Conservation (phyloP, 2,113 vertebrate genomes). For the Cebidichthys violaceus region DNA sequence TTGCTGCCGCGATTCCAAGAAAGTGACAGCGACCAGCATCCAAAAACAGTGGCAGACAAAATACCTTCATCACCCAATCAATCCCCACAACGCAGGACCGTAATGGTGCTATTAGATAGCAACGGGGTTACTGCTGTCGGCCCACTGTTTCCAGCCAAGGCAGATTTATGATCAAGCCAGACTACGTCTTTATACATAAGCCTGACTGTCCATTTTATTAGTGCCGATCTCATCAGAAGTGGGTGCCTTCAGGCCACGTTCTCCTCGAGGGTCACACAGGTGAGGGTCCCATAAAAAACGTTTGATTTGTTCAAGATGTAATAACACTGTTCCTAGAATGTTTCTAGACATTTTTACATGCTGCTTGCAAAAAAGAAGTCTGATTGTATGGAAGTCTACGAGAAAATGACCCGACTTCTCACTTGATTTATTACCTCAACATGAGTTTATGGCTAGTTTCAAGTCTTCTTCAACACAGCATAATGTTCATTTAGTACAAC, state of each 20-base stretch:
- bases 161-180: slow-evolving; percentile 33
- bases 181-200: slow-evolving; percentile 31
- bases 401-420: too few relatives aligned
- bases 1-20: slow-evolving; percentile 28
- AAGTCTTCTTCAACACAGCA: too few relatives aligned
- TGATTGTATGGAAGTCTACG: too few relatives aligned
- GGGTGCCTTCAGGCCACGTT: background rate
- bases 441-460: too few relatives aligned
- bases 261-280: background rate
- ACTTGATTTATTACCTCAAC: too few relatives aligned
- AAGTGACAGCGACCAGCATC: slow-evolving; percentile 39
- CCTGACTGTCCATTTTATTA: slow-evolving; percentile 33
- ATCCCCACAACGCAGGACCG: slow-evolving; percentile 19
- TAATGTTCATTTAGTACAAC: too few relatives aligned
- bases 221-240: slow-evolving; percentile 14
- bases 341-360: background rate
- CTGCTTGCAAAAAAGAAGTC: too few relatives aligned
- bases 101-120: slow-evolving; percentile 29
- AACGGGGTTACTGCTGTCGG: background rate
- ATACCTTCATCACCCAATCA: slow-evolving; percentile 44
- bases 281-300: background rate
- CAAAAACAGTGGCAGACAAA: slow-evolving; percentile 44
- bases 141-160: slow-evolving; percentile 16
- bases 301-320: background rate
- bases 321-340: background rate